phyloP scores from a whole-genome alignment of 2,797 vertebrate genomes.

The Micropoecilia bifurca region DNA sequence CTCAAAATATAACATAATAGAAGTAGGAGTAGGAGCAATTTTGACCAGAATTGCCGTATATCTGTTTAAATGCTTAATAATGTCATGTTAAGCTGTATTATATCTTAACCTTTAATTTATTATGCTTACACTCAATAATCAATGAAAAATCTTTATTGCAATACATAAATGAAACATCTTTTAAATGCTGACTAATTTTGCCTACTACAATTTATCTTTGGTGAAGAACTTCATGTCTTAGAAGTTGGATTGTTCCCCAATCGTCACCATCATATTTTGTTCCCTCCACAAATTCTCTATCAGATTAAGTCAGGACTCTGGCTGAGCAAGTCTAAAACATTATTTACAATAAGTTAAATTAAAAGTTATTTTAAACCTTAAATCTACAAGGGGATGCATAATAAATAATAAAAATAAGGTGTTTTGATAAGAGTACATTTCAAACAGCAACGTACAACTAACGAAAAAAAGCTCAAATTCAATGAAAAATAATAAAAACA shows the following conservation, averaged over 20 bases:
- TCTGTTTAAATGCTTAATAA: not conserved
- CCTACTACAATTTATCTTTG: not conserved
- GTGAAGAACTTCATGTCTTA: not conserved
- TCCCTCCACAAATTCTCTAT: not conserved
- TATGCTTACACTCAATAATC: not conserved
- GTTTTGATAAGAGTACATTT: not conserved
- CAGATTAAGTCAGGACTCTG: not conserved
- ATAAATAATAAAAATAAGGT: not conserved
- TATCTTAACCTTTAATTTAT: not conserved
- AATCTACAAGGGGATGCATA: not conserved
- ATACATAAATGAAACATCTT: not conserved
- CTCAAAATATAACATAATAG: not conserved
- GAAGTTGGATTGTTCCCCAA: not conserved
- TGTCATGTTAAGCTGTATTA: not conserved
- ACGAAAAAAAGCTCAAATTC: not conserved
- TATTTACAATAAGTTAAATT: not conserved
- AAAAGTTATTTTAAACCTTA: not conserved
- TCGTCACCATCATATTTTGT: not conserved
- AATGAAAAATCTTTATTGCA: not conserved
- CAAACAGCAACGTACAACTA: not conserved
- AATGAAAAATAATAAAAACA: not conserved
- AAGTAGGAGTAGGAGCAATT: not conserved
- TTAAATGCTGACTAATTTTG: not conserved
- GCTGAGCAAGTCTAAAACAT: not conserved
- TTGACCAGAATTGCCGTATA: not conserved